phyloP scores from a whole-genome alignment of 2,113 vertebrate genomes.

The Capreolus pygargus region DNA sequence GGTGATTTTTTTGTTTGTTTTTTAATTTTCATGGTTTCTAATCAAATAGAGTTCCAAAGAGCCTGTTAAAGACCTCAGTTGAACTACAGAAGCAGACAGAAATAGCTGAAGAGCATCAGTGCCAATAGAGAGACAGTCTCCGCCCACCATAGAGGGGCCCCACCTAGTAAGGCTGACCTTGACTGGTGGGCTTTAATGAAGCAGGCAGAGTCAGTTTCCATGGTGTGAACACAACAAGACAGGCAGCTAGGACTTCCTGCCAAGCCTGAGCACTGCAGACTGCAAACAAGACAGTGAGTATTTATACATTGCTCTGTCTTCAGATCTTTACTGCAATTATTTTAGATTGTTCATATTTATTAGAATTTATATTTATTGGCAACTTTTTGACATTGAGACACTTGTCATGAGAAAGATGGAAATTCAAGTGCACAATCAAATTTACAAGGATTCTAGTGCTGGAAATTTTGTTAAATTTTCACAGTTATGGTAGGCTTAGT shows the following conservation, averaged over 20 bases:
- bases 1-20: background rate
- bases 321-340: background rate
- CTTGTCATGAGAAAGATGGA: background rate
- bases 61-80: background rate
- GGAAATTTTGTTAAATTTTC: background rate
- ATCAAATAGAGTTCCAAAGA: background rate
- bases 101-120: background rate
- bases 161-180: background rate
- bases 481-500: background rate
- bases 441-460: background rate
- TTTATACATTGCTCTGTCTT: background rate
- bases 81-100: background rate
- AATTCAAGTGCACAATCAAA: background rate
- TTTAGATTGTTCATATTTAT: background rate
- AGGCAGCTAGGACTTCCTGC: too few species aligned
- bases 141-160: fast-evolving
- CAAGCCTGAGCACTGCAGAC: background rate
- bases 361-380: background rate
- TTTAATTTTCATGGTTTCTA: background rate
- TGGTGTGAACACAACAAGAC: conserved; percentile 46
- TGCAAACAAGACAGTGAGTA: conserved; percentile 22
- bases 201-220: conserved; percentile 58
- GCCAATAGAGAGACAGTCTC: background rate
- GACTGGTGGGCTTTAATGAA: background rate
- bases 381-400: background rate